Percentiles rank a stretch among this genome's conserved stretches.
These are phyloP conservation scores for Pogonognathellus flavescens DNA, from an alignment of 1,140 invertebrate species.

Conservation along the genomic window DNA sequence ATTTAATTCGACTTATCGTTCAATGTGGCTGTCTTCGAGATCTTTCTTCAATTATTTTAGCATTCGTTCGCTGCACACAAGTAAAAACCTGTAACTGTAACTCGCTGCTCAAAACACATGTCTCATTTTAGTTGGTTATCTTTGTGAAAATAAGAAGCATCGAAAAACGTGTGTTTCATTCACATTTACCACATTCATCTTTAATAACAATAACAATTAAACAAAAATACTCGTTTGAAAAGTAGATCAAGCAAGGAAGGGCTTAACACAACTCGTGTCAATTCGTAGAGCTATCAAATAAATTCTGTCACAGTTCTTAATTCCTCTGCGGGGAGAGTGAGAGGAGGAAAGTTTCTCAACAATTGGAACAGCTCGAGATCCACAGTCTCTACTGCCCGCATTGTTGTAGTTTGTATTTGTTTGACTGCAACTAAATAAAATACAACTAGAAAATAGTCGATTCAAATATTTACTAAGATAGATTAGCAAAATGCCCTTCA, in stretches of 20 bases:
- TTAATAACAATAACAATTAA: too few species aligned
- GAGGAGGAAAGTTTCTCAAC: background rate
- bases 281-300: too few species aligned
- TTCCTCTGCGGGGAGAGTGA: background rate
- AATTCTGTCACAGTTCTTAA: too few species aligned
- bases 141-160: too few species aligned
- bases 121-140: too few species aligned
- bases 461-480: background rate
- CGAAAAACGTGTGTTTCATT: too few species aligned
- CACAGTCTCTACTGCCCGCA: background rate
- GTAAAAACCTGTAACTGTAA: too few species aligned
- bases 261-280: too few species aligned
- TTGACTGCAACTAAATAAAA: background rate
- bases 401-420: slow-evolving; percentile 1
- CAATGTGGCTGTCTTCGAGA: slow-evolving; percentile 7
- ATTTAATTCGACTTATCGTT: slow-evolving; percentile 24
- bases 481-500: slow-evolving; percentile 49
- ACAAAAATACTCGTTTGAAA: too few species aligned
- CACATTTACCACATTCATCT: too few species aligned
- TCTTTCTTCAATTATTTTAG: background rate
- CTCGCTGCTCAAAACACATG: too few species aligned
- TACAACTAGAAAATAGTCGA: background rate
- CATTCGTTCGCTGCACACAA: background rate
- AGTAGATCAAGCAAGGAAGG: too few species aligned
- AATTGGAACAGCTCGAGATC: background rate